Evolutionary conservation across 2,888 invertebrate species (phyloP), one percentile per base, ranked within the genome.

Genomic region (Deilephila porcellus): DNA sequence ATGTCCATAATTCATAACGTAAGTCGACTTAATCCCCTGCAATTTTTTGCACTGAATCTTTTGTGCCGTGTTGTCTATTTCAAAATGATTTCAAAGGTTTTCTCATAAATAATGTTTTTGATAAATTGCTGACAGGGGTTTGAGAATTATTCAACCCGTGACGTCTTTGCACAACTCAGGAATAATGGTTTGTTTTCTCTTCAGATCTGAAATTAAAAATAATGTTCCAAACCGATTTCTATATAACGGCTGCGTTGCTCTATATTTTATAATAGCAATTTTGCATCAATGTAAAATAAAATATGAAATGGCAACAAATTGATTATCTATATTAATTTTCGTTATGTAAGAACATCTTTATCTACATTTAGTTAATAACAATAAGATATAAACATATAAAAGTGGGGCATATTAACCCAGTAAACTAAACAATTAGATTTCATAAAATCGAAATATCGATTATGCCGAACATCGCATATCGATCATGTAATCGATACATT

Each of bases 41-140:
- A 25, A 52, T 52, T 67, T 67, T 67, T 67, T 67, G 67, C 67
- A n/a, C 20, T 52, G 45, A 14, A 20, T 52, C 63, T 67, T 52
- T 67, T 29, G 29, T 62, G 62, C 20, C 19, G 8, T 25, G 29
- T 37, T n/a, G 29, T 52, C 20, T n/a, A 71, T n/a, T n/a, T n/a
- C n/a, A n/a, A n/a, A n/a, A n/a, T n/a, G n/a, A n/a, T 71, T 56
- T 32, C 20, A 0, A 45, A 29, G 17, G 6, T 71, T 59, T 53
- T n/a, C n/a, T 56, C 19, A 20, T 20, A 34, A 67, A 67, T 45
- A 67, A 67, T 45, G 29, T n/a, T 71, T 71, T 59, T 56, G 71
- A 71, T 52, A 67, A 72, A 53, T 72, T 63, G 60, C 52, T 52
- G 63, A 29, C 37, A 63, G 45, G 63, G 52, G 63, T 11, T 52